Percentiles rank a stretch among this genome's conserved stretches.
phyloP scores from a whole-genome alignment of 2,888 invertebrate genomes.

The Polydrusus tereticollis region DNA sequence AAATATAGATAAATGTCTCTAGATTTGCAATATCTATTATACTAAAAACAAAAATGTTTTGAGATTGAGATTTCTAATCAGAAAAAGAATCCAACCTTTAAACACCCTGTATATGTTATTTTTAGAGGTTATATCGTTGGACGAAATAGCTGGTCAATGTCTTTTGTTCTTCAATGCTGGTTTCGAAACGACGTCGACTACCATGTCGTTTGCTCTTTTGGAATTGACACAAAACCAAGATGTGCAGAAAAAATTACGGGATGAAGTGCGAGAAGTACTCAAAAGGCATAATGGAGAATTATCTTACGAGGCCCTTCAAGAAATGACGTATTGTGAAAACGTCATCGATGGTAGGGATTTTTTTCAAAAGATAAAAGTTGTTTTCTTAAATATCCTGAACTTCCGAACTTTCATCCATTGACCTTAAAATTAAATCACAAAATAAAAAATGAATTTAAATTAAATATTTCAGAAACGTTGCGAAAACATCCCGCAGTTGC shows the following conservation, averaged over 20 bases:
- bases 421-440: too few relatives aligned
- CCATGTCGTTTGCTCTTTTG: constrained; percentile 54
- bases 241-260: constrained; percentile 50
- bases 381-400: too few relatives aligned
- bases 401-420: too few relatives aligned
- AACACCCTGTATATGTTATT: background rate
- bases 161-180: constrained; percentile 54
- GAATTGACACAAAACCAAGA: constrained; percentile 49
- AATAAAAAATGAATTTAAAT: too few relatives aligned
- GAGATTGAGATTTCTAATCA: too few relatives aligned
- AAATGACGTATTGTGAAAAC: constrained; percentile 51
- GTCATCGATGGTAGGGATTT: background rate
- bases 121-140: constrained; percentile 14
- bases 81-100: too few relatives aligned
- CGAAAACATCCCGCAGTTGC: constrained; percentile 61
- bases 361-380: too few relatives aligned
- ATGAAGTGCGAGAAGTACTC: constrained; percentile 50
- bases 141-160: constrained; percentile 52
- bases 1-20: too few relatives aligned
- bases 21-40: too few relatives aligned
- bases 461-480: constrained; percentile 60
- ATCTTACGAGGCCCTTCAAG: constrained; percentile 53
- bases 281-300: constrained; percentile 48
- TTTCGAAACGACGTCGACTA: constrained; percentile 54
- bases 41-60: too few relatives aligned